Conservation (phyloP, 2,888 invertebrate species). For the Callosobruchus maculatus region DNA sequence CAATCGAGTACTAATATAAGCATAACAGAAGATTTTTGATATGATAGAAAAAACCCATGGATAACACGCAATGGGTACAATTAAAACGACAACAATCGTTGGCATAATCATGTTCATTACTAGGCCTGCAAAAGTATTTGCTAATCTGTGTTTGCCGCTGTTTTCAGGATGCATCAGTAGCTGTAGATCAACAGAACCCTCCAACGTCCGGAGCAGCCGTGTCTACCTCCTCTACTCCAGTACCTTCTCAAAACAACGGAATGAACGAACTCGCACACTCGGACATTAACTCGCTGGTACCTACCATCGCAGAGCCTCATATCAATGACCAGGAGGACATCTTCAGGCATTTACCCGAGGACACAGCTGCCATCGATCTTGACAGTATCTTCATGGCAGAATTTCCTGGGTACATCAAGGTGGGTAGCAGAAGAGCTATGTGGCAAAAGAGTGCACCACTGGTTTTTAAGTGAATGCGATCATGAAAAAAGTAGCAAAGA, state of each 20-base stretch:
- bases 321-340: slow-evolving; percentile 69
- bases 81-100: too few relatives aligned
- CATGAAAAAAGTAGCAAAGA: too few relatives aligned
- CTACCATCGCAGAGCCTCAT: slow-evolving; percentile 55
- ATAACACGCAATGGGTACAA: too few relatives aligned
- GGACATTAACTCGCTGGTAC: slow-evolving; percentile 66
- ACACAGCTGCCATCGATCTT: slow-evolving; percentile 80
- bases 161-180: slow-evolving; percentile 63
- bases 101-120: too few relatives aligned
- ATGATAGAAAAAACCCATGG: too few relatives aligned
- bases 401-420: slow-evolving; percentile 69
- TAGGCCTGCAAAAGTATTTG: too few relatives aligned
- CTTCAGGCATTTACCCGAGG: slow-evolving; percentile 77
- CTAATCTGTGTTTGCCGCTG: not conserved
- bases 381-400: slow-evolving; percentile 74
- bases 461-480: too few relatives aligned
- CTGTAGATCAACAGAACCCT: slow-evolving; percentile 53
- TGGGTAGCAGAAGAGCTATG: slow-evolving; percentile 36
- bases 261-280: slow-evolving; percentile 70
- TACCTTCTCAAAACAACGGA: slow-evolving; percentile 14
- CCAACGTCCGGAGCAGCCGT: slow-evolving; percentile 33
- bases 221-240: not conserved
- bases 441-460: not conserved
- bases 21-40: too few relatives aligned
- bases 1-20: too few relatives aligned